Percentiles rank a stretch among this genome's conserved stretches.
Conservation (phyloP, 2,797 vertebrate species). For the Zalophus californianus region DNA sequence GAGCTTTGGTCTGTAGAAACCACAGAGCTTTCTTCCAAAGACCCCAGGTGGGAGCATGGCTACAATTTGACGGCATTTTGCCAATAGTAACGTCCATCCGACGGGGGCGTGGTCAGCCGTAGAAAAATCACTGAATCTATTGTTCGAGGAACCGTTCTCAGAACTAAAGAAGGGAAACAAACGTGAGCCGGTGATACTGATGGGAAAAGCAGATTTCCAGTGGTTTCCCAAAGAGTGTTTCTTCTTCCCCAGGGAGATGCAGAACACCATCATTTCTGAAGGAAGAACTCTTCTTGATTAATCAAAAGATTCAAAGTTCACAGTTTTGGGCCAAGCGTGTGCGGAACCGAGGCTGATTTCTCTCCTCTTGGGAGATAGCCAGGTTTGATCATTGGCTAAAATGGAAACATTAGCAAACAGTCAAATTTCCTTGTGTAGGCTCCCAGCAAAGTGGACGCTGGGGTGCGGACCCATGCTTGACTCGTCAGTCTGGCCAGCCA, state of each 20-base stretch:
- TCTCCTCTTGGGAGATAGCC: background rate
- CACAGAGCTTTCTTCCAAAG: background rate
- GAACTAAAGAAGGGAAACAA: background rate
- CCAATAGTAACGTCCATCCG: accelerated
- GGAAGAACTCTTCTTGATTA: background rate
- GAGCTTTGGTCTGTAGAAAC: background rate
- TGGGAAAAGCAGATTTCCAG: background rate
- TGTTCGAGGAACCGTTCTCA: background rate
- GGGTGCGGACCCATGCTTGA: accelerated
- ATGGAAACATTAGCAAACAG: background rate
- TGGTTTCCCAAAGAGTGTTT: background rate
- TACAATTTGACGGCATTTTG: accelerated
- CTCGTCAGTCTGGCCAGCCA: too few species aligned
- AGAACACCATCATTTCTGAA: background rate
- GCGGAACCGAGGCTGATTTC: background rate
- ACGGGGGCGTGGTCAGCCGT: too few species aligned
- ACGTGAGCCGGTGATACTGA: background rate
- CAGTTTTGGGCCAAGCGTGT: background rate
- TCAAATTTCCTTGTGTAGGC: background rate
- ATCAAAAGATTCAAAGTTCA: background rate
- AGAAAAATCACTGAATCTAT: background rate
- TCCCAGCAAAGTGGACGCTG: accelerated
- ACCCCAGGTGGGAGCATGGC: background rate
- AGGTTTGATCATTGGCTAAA: background rate
- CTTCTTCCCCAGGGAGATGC: background rate